These are phyloP conservation scores for Pachypanchax playfairii DNA, from an alignment of 2,113 vertebrate genomes.

Conservation along the genomic window DNA sequence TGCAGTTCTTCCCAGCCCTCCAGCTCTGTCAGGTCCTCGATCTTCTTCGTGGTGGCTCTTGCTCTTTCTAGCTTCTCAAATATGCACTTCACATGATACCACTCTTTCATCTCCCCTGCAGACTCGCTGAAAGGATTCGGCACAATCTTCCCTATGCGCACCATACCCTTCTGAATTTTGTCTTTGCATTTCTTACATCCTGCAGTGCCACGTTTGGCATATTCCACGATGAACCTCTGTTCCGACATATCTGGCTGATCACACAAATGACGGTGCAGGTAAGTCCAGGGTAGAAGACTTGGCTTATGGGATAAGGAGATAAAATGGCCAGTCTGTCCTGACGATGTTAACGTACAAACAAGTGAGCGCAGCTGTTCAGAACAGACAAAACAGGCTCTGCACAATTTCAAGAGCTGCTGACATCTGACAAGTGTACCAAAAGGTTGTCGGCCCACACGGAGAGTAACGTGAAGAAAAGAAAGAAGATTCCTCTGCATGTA, in stretches of 20 bases:
- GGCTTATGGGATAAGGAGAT: conserved; percentile 8
- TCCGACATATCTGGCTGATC: conserved; percentile 84
- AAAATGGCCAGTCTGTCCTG: background rate
- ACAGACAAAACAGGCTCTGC: background rate
- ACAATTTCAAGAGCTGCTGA: conserved; percentile 6
- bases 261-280: conserved; percentile 18
- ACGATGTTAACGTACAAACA: background rate
- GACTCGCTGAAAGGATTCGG: conserved; percentile 98
- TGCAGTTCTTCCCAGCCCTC: conserved; percentile 96
- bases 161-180: conserved; percentile 92
- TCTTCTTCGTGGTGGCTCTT: conserved; percentile 94
- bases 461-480: conserved; percentile 30
- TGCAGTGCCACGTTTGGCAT: conserved; percentile 93
- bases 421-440: background rate
- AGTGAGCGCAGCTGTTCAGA: background rate
- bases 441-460: conserved; percentile 23
- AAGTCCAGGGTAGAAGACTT: conserved; percentile 10
- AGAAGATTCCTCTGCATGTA: conserved; percentile 67
- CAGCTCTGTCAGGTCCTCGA: conserved; percentile 93
- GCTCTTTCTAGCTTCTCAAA: conserved; percentile 97
- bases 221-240: conserved; percentile 94
- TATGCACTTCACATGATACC: conserved; percentile 96
- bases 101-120: conserved; percentile 97
- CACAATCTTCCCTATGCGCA: conserved; percentile 93
- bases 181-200: conserved; percentile 99